Evolutionary conservation across 2,888 invertebrate species (phyloP).

Genomic region (Diogma glabrata): DNA sequence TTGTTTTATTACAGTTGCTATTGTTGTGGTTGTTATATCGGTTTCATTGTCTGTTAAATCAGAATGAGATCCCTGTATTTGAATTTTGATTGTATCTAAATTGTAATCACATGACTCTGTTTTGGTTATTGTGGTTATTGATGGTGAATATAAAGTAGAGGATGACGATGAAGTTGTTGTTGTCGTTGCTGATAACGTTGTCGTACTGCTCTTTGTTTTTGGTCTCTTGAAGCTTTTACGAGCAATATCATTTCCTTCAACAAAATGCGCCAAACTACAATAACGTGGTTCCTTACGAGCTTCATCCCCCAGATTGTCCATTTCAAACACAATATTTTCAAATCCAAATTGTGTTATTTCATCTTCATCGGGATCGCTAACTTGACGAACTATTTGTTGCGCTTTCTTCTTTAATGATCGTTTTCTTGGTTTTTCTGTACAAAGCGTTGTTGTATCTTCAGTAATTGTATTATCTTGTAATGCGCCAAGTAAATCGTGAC

Average conservation of each 20-base stretch:
- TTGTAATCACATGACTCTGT: no score
- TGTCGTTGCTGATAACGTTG: no score
- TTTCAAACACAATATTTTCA: slow-evolving; percentile 58
- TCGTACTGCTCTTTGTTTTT: slow-evolving; percentile 17
- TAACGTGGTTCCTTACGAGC: slow-evolving; percentile 49
- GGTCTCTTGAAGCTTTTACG: slow-evolving; percentile 62
- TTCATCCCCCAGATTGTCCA: slow-evolving; percentile 39
- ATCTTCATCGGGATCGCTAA: slow-evolving; percentile 23
- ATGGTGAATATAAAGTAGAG: no score
- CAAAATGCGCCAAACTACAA: slow-evolving; percentile 71
- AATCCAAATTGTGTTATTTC: slow-evolving; percentile 49
- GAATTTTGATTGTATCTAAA: slow-evolving; percentile 15
- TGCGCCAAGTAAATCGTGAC: slow-evolving; percentile 55
- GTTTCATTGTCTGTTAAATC: slow-evolving; percentile 20
- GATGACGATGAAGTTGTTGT: no score
- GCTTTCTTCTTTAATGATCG: slow-evolving; percentile 10
- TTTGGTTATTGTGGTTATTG: no score
- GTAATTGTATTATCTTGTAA: slow-evolving; percentile 58
- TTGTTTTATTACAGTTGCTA: slow-evolving; percentile 17
- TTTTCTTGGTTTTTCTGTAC: slow-evolving; percentile 23
- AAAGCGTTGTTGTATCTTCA: slow-evolving; percentile 57
- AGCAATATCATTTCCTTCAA: slow-evolving; percentile 73
- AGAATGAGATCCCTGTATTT: slow-evolving; percentile 20
- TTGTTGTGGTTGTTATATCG: slow-evolving; percentile 16
- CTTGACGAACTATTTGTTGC: neutral